A percentile compares a stretch with the other conserved stretches of the same genome.
These are phyloP conservation scores for Picathartes gymnocephalus DNA, from an alignment of 2,113 vertebrate genomes.

Conservation along the genomic window DNA sequence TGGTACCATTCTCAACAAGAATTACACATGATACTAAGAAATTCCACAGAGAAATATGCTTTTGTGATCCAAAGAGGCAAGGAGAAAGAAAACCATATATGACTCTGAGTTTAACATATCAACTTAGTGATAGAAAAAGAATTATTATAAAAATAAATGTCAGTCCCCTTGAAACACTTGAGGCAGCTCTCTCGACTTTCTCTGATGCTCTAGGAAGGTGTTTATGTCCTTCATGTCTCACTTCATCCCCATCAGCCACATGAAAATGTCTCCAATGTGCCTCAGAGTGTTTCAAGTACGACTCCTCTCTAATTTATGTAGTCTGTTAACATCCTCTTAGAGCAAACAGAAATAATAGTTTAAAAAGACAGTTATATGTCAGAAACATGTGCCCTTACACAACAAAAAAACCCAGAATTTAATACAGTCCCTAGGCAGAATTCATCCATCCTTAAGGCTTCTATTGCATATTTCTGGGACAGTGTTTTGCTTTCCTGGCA, in stretches of 20 bases:
- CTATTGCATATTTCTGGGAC: neutral
- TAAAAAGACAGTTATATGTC: neutral
- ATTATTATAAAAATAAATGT: neutral
- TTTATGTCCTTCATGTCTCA: neutral
- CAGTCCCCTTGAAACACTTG: neutral
- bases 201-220: neutral
- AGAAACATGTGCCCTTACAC: neutral
- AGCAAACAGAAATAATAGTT: neutral
- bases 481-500: neutral
- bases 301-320: neutral
- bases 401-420: fast-evolving
- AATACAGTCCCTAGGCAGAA: neutral
- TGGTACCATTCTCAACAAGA: neutral
- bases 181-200: neutral
- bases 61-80: neutral
- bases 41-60: neutral
- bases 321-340: neutral
- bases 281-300: neutral
- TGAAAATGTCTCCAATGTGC: neutral
- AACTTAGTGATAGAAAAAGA: neutral
- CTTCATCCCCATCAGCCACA: neutral
- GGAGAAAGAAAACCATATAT: neutral
- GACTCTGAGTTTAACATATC: neutral
- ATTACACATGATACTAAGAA: neutral
- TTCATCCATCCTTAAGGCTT: neutral